A percentile compares a stretch with the other conserved stretches of the same genome.
phyloP scores from a whole-genome alignment of 2,797 vertebrate genomes.

The Cynodonichthys magdalenae region DNA sequence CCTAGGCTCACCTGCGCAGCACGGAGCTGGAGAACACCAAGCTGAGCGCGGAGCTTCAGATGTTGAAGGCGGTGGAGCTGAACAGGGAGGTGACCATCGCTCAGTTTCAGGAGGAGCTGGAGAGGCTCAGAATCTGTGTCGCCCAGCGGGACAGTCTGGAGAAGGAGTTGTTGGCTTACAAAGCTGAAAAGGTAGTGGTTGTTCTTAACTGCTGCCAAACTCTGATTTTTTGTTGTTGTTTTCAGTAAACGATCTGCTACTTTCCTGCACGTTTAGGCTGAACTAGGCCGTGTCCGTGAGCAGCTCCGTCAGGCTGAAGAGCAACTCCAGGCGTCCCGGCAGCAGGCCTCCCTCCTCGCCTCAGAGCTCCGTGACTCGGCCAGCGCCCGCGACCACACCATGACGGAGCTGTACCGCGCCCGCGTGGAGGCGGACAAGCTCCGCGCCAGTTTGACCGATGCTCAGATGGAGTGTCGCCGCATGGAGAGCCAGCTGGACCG shows the following conservation, averaged over 20 bases:
- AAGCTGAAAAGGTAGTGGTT: slow-evolving; percentile 67
- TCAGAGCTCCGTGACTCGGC: slow-evolving; percentile 91
- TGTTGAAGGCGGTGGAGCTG: slow-evolving; percentile 93
- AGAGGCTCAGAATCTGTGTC: slow-evolving; percentile 84
- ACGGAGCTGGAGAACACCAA: slow-evolving; percentile 97
- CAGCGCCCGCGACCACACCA: slow-evolving; percentile 88
- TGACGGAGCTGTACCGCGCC: slow-evolving; percentile 90
- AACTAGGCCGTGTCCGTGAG: slow-evolving; percentile 85
- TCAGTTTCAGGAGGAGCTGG: slow-evolving; percentile 94
- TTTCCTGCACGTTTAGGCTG: slow-evolving; percentile 77
- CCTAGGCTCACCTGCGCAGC: slow-evolving; percentile 93
- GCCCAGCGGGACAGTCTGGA: slow-evolving; percentile 87
- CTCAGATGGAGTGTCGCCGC: slow-evolving; percentile 85
- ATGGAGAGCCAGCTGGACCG: slow-evolving; percentile 79
- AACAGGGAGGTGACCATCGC: slow-evolving; percentile 92
- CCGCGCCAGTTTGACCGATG: slow-evolving; percentile 85
- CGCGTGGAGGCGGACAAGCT: slow-evolving; percentile 90
- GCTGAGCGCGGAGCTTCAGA: slow-evolving; percentile 94
- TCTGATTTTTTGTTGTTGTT: too few species aligned
- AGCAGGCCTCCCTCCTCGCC: slow-evolving; percentile 89
- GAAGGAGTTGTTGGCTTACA: slow-evolving; percentile 81
- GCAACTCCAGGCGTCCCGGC: slow-evolving; percentile 90
- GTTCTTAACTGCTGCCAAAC: not conserved
- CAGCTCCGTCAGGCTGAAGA: slow-evolving; percentile 93
- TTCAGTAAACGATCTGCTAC: not conserved